phyloP scores from a whole-genome alignment of 2,888 invertebrate species.

The Capitulum mitella region DNA sequence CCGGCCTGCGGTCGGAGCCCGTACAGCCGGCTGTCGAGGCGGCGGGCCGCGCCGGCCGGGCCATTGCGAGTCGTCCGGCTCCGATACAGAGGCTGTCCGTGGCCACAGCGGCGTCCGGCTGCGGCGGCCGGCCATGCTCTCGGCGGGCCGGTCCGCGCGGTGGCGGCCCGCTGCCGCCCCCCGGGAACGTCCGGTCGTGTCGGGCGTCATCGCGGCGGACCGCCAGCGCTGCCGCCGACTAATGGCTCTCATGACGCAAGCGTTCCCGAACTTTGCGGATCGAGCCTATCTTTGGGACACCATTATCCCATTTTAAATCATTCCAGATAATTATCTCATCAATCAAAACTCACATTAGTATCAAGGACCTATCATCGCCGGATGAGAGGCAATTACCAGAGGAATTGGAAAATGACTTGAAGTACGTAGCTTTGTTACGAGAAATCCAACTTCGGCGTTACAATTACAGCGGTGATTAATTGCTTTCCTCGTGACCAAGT shows the following conservation, averaged over 20 bases:
- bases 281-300: constrained; percentile 14
- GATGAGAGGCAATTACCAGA: constrained; percentile 8
- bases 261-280: background rate
- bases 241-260: background rate
- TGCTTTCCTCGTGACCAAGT: background rate
- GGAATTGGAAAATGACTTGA: constrained; percentile 15
- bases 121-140: no score
- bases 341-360: constrained; percentile 18
- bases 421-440: constrained; percentile 20
- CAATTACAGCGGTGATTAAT: constrained; percentile 9
- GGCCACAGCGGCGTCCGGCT: no score
- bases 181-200: no score
- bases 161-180: no score
- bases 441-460: background rate
- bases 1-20: no score
- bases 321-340: constrained; percentile 23
- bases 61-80: no score
- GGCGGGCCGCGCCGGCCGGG: no score
- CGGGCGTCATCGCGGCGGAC: no score
- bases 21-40: no score
- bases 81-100: no score
- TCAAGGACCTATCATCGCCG: constrained; percentile 22
- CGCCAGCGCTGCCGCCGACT: no score
- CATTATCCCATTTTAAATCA: constrained; percentile 23
- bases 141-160: no score